Evolutionary conservation across 2,888 invertebrate species (phyloP).

Genomic region (Monopis laevigella): DNA sequence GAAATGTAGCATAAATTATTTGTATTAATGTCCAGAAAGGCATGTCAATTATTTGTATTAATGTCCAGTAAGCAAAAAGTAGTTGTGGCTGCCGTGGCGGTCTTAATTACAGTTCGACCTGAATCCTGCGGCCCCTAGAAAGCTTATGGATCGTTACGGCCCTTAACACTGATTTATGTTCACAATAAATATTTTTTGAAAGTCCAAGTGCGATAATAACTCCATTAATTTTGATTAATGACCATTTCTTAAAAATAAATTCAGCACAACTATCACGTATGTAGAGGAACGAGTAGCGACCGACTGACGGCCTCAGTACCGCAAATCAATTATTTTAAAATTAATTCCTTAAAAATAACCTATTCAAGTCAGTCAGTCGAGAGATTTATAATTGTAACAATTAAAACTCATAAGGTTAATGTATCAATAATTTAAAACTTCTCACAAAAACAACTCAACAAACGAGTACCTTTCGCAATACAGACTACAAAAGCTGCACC

Average conservation of each 20-base stretch:
- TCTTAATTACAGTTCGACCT: conserved; percentile 10
- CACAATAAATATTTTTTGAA: conserved; percentile 65
- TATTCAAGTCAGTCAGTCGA: conserved; percentile 8
- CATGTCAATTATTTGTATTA: background rate
- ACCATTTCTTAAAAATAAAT: conserved; percentile 63
- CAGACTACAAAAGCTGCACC: too few relatives aligned
- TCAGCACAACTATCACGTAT: conserved; percentile 25
- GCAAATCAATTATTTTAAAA: conserved; percentile 8
- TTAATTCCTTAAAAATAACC: conserved; percentile 5
- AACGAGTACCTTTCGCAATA: too few relatives aligned
- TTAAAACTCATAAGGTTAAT: too few relatives aligned
- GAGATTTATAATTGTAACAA: conserved; percentile 9
- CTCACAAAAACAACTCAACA: too few relatives aligned
- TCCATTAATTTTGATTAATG: conserved; percentile 68
- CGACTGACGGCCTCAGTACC: conserved; percentile 1
- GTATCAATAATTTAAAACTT: too few relatives aligned
- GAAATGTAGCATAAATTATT: too few relatives aligned
- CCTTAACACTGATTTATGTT: conserved; percentile 63
- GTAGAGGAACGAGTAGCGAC: background rate
- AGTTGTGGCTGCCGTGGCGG: too few relatives aligned
- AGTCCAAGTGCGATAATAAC: conserved; percentile 65
- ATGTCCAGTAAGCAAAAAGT: too few relatives aligned
- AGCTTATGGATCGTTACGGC: conserved; percentile 51
- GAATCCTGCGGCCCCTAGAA: conserved; percentile 39
- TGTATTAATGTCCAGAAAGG: too few relatives aligned